These are phyloP conservation scores for Drosophila micromelanica DNA, from an alignment of 1,140 invertebrate genomes.

Conservation along the genomic window DNA sequence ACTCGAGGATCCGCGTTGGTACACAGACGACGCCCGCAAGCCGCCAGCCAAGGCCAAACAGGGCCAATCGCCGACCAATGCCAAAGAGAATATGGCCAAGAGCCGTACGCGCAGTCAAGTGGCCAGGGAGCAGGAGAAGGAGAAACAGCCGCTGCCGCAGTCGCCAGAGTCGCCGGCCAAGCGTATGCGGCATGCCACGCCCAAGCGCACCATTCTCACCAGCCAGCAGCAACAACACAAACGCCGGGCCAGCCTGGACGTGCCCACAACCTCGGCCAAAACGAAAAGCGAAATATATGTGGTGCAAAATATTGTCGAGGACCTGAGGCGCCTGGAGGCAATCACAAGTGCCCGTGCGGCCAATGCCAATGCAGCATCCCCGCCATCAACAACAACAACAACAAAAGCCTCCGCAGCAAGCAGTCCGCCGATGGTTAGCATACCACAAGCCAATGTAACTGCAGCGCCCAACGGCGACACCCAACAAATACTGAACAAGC, in stretches of 20 bases:
- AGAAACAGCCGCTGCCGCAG: background rate
- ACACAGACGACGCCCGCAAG: slow-evolving; percentile 38
- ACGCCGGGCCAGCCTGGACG: background rate
- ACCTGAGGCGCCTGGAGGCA: slow-evolving; percentile 28
- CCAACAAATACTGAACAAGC: slow-evolving; percentile 68
- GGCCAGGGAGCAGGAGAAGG: background rate
- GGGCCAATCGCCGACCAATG: slow-evolving; percentile 28
- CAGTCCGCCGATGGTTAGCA: slow-evolving; percentile 11
- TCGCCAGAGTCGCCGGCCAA: background rate
- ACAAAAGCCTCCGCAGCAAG: background rate
- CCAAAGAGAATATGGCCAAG: slow-evolving; percentile 53
- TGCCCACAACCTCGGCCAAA: slow-evolving; percentile 13
- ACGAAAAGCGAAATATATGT: slow-evolving; percentile 26
- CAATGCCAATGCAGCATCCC: background rate
- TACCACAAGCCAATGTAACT: background rate
- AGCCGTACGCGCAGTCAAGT: slow-evolving; percentile 3
- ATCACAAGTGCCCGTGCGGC: background rate
- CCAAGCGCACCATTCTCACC: slow-evolving; percentile 37
- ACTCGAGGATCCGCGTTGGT: slow-evolving; percentile 76
- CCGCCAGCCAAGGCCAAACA: slow-evolving; percentile 15
- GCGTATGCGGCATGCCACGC: slow-evolving; percentile 1
- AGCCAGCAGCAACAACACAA: slow-evolving; percentile 47
- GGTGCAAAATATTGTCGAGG: slow-evolving; percentile 36
- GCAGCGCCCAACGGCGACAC: slow-evolving; percentile 38
- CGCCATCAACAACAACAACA: background rate